Evolutionary conservation across 2,888 invertebrate species (phyloP).

Genomic region (Mesochorus sp.): DNA sequence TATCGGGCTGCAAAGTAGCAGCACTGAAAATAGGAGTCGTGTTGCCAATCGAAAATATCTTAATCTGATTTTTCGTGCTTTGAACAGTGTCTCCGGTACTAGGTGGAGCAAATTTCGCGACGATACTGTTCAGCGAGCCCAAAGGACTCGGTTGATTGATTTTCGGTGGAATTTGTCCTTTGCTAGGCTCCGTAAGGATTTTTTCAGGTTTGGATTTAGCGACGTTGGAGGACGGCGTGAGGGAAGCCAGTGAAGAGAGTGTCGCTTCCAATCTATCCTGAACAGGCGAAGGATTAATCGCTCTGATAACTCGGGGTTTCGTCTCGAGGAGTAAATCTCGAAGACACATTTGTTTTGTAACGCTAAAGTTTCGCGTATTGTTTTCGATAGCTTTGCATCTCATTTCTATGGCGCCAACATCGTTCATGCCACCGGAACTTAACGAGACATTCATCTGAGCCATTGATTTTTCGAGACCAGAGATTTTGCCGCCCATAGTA

Average conservation of each 20-base stretch:
- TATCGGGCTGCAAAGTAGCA: conserved; percentile 65
- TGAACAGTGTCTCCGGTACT: conserved; percentile 40
- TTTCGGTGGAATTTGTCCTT: conserved; percentile 29
- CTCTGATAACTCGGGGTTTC: conserved; percentile 72
- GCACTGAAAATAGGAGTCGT: conserved; percentile 44
- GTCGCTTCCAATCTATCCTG: conserved; percentile 77
- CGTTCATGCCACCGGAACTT: conserved; percentile 56
- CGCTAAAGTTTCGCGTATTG: conserved; percentile 72
- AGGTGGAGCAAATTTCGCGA: conserved; percentile 73
- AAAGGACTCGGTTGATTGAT: conserved; percentile 72
- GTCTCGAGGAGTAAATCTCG: conserved; percentile 72
- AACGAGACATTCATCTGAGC: conserved; percentile 71
- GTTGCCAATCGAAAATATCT: conserved; percentile 40
- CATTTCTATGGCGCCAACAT: conserved; percentile 73
- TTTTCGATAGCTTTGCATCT: conserved; percentile 76
- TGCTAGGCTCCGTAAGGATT: conserved; percentile 39
- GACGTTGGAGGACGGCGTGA: conserved; percentile 51
- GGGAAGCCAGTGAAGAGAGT: conserved; percentile 73
- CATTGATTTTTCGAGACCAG: conserved; percentile 73
- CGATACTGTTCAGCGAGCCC: conserved; percentile 77
- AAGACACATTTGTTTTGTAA: conserved; percentile 73
- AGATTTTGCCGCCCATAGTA: conserved; percentile 63
- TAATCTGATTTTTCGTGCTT: conserved; percentile 58
- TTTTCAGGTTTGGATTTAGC: conserved; percentile 64
- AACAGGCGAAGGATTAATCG: conserved; percentile 74